Base-by-base conservation (phyloP, 2,113 vertebrate species). In the Calcarius ornatus region DNA sequence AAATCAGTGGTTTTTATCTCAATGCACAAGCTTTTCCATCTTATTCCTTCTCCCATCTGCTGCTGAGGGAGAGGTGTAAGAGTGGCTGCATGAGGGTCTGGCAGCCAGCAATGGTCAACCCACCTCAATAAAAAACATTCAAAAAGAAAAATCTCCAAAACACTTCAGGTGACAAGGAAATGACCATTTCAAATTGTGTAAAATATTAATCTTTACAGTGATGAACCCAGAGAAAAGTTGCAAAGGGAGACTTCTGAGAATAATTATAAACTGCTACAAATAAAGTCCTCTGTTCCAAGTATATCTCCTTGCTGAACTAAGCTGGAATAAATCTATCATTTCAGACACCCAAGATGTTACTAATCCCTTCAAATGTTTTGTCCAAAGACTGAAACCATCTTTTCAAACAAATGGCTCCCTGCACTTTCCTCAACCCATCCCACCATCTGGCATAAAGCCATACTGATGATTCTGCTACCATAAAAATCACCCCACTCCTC, bases 1-100 rank as follows among this genome's bases (percentile, higher is more conserved):
- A 66, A 54, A 25, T 70, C 7, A 38, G 9, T 33, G 12, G 2
- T 12, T 78, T 61, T 86, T n/a, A 79, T 37, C 57, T 47, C 48
- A 80, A 14, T 9, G 16, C 35, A 88, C 7, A 24, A 65, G 19
- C 6, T 73, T 64, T 50, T 72, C 43, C 35, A 33, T 47, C 47
- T 42, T 42, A 15, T 9, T 90, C 38, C 12, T 23, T 69, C 15
- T 5, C 6, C 15, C 4, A 1, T 5, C 33, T 54, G 24, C 30
- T 72, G 11, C 3, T 48, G 17, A 68, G 25, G 28, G 54, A 15
- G 9, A 78, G 30, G 8, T 48, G 3, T 40, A 60, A 53, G 40
- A 43, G 24, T 0, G 1, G 30, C 12, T 57, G 15, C 0, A 2
- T 43, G 37, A 65, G 21, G 6, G 4, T 61, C 50, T 66, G 38